A percentile compares a stretch with the other conserved stretches of the same genome.
phyloP scores from a whole-genome alignment of 2,888 invertebrate genomes.

The Rhogogaster chlorosoma region DNA sequence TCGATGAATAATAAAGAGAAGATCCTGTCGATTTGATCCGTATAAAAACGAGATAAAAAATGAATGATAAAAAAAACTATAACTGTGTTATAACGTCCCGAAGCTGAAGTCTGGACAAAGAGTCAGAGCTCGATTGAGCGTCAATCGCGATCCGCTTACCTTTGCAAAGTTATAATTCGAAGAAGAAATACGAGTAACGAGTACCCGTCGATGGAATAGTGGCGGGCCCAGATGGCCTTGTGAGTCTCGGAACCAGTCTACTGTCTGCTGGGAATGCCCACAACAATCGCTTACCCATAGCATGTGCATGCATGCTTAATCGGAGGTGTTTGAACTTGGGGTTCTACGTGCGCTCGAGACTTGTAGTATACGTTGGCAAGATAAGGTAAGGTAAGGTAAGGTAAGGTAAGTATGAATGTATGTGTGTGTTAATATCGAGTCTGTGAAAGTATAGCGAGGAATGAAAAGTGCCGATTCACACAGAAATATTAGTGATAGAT shows the following conservation, averaged over 20 bases:
- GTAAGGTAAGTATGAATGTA: background rate
- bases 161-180: slow-evolving; percentile 35
- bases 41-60: background rate
- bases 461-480: background rate
- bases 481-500: background rate
- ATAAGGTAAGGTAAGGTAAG: background rate
- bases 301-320: slow-evolving; percentile 60
- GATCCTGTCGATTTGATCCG: background rate
- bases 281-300: slow-evolving; percentile 63
- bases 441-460: background rate
- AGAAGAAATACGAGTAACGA: slow-evolving; percentile 40
- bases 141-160: slow-evolving; percentile 11
- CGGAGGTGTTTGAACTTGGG: slow-evolving; percentile 62
- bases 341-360: background rate
- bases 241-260: slow-evolving; percentile 47
- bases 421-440: background rate
- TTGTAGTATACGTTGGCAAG: background rate
- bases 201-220: slow-evolving; percentile 31
- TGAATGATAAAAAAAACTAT: background rate
- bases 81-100: too few species aligned
- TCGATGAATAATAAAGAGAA: background rate
- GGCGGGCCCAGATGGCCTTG: slow-evolving; percentile 36
- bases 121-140: background rate
- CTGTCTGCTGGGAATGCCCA: slow-evolving; percentile 54
- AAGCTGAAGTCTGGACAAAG: background rate